A percentile compares a stretch with the other conserved stretches of the same genome.
These are phyloP conservation scores for Cheilosia vernalis DNA, from an alignment of 2,888 invertebrate species.

Conservation along the genomic window DNA sequence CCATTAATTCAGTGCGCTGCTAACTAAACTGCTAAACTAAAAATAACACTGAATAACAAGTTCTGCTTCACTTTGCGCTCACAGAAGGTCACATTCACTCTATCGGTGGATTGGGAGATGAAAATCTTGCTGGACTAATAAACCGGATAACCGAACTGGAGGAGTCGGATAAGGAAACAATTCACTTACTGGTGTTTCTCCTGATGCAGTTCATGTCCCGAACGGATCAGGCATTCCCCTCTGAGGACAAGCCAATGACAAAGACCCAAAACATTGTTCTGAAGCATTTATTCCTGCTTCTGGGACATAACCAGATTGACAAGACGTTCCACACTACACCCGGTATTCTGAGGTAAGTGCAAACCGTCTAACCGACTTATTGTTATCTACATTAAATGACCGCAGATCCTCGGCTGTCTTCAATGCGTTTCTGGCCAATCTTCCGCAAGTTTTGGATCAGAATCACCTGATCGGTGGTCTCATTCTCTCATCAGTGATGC, in stretches of 20 bases:
- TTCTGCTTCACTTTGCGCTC: not conserved
- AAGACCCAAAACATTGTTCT: constrained; percentile 94
- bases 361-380: not conserved
- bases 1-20: constrained; percentile 33
- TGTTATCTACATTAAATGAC: constrained; percentile 26
- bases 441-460: constrained; percentile 97
- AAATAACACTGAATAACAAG: not conserved
- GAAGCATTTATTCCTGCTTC: constrained; percentile 94
- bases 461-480: constrained; percentile 97
- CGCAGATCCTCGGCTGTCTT: constrained; percentile 95
- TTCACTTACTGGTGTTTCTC: constrained; percentile 96
- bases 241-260: constrained; percentile 92
- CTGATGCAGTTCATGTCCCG: constrained; percentile 97
- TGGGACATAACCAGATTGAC: constrained; percentile 97
- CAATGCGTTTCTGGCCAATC: constrained; percentile 96
- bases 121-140: constrained; percentile 90
- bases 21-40: not conserved
- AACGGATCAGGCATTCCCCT: constrained; percentile 91
- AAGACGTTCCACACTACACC: constrained; percentile 96
- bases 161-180: constrained; percentile 97
- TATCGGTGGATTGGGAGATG: constrained; percentile 91
- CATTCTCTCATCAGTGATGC: constrained; percentile 93
- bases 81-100: constrained; percentile 92
- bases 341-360: constrained; percentile 88
- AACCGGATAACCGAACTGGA: constrained; percentile 96